A percentile compares a stretch with the other conserved stretches of the same genome.
Evolutionary conservation across 2,113 vertebrate genomes (phyloP).

Genomic region (Corynorhinus townsendii): DNA sequence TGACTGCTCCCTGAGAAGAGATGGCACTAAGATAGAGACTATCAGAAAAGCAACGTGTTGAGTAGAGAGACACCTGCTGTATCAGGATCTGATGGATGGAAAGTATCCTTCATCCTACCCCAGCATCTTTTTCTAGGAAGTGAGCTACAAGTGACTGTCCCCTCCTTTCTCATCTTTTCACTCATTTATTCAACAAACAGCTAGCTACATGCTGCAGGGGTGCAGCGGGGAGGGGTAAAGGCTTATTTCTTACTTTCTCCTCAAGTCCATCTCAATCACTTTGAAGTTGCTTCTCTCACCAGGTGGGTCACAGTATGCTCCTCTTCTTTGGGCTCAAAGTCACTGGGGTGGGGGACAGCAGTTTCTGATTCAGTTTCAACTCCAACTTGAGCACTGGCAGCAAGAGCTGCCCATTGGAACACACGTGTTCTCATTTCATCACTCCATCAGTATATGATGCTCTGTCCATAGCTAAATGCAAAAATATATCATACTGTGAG

Average conservation of each 20-base stretch:
- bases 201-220: neutral
- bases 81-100: fast-evolving
- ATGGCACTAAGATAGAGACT: neutral
- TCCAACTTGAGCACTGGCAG: neutral
- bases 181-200: neutral
- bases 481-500: neutral
- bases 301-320: neutral
- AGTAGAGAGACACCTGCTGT: neutral
- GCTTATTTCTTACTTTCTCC: neutral
- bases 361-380: neutral
- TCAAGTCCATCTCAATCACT: too few species aligned
- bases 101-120: neutral
- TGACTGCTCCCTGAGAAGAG: neutral
- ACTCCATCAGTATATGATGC: fast-evolving
- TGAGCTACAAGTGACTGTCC: too few species aligned
- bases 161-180: neutral
- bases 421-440: neutral
- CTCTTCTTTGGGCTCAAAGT: neutral
- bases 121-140: neutral
- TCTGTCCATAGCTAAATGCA: neutral
- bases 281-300: neutral
- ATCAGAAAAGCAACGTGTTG: neutral
- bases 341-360: neutral
- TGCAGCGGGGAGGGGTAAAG: too few species aligned
- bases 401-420: neutral